phyloP scores from a whole-genome alignment of 1,140 invertebrate species.

The Eulimnadia texana region DNA sequence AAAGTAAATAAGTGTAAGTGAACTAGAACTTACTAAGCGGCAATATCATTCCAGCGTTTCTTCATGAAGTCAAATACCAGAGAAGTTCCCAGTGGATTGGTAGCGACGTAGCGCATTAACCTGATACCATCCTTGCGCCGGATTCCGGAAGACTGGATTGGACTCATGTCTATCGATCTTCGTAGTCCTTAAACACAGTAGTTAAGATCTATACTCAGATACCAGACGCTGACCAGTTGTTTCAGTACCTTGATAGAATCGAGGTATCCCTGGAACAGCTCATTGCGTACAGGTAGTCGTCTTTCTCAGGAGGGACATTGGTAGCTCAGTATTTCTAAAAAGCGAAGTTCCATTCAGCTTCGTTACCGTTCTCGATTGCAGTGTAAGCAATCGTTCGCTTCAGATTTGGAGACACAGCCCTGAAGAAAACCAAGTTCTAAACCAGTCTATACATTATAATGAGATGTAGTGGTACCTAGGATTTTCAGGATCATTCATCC shows the following conservation, averaged over 20 bases:
- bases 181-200: background rate
- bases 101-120: constrained; percentile 23
- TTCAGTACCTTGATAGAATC: background rate
- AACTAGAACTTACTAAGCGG: constrained; percentile 45
- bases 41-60: constrained; percentile 51
- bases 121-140: constrained; percentile 24
- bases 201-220: background rate
- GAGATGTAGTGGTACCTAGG: constrained; percentile 1
- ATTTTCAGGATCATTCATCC: constrained; percentile 32
- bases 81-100: constrained; percentile 23
- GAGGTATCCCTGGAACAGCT: background rate
- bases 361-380: constrained; percentile 29
- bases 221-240: no score
- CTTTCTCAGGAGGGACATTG: constrained; percentile 25
- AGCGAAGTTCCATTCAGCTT: constrained; percentile 32
- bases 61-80: constrained; percentile 58
- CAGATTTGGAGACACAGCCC: constrained; percentile 30
- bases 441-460: background rate
- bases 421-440: background rate
- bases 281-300: constrained; percentile 20
- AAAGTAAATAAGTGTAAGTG: no score
- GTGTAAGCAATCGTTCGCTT: constrained; percentile 31
- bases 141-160: constrained; percentile 17
- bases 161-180: constrained; percentile 10
- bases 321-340: constrained; percentile 27